Percentiles rank a stretch among this genome's conserved stretches.
Conservation (phyloP, 92 coral and sea anemone species). For the Parazoanthus darwini region DNA sequence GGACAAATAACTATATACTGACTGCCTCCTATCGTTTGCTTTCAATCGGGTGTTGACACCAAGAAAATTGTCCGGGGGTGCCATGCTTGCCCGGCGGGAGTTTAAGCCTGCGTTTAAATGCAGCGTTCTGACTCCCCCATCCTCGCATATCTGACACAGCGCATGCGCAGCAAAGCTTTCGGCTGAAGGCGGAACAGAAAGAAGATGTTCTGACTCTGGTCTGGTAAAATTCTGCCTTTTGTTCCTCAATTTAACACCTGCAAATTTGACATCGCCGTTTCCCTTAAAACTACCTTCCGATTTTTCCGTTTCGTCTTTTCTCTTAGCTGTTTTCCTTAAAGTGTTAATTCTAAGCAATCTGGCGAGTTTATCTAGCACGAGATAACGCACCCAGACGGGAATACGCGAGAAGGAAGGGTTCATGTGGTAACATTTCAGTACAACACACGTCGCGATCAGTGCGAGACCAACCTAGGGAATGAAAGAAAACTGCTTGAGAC, state of each 20-base stretch:
- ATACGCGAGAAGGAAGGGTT: conserved; percentile 80
- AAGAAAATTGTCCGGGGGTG: background rate
- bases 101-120: conserved; percentile 29
- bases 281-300: background rate
- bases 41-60: background rate
- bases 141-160: conserved; percentile 18
- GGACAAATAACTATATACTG: conserved; percentile 28
- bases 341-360: conserved; percentile 58
- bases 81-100: conserved; percentile 10
- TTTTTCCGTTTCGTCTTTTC: conserved; percentile 33
- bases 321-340: conserved; percentile 43
- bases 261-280: conserved; percentile 18
- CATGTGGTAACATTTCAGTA: conserved; percentile 77
- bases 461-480: conserved; percentile 79
- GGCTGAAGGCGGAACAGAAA: conserved; percentile 5
- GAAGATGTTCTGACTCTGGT: conserved; percentile 31
- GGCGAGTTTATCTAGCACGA: conserved; percentile 74
- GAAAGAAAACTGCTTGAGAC: background rate
- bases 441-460: conserved; percentile 82
- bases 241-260: conserved; percentile 11
- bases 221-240: background rate
- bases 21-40: conserved; percentile 4
- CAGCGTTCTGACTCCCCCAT: background rate
- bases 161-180: conserved; percentile 13
- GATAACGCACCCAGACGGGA: conserved; percentile 83